Evolutionary conservation across 30 jellyfish, hydroid and myxozoan species (phyloP).

Genomic region (Cassiopea andromeda): DNA sequence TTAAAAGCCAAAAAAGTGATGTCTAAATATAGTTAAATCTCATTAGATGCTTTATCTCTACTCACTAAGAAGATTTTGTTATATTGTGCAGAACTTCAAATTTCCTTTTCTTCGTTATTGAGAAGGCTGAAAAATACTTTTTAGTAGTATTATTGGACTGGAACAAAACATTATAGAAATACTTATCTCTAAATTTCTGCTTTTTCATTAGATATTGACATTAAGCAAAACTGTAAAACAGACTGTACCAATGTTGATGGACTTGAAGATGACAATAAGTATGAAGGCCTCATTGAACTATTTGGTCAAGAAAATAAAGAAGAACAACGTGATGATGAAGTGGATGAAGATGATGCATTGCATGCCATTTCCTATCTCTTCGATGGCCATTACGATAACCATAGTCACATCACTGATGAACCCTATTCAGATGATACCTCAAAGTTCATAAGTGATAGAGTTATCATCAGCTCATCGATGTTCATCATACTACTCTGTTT

Average conservation of each 20-base stretch:
- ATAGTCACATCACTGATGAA: neutral
- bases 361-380: slow-evolving; percentile 8
- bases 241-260: slow-evolving; percentile 10
- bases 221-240: neutral
- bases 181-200: neutral
- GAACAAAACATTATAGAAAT: neutral
- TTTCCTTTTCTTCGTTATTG: too few relatives aligned
- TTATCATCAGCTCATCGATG: slow-evolving; percentile 55
- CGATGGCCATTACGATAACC: neutral
- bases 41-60: too few relatives aligned
- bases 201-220: neutral
- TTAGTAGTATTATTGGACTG: too few relatives aligned
- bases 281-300: slow-evolving; percentile 51
- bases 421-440: neutral
- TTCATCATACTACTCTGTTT: slow-evolving; percentile 61
- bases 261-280: slow-evolving; percentile 33
- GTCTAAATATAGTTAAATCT: too few relatives aligned
- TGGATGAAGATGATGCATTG: neutral
- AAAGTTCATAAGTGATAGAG: slow-evolving; percentile 53
- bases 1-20: too few relatives aligned
- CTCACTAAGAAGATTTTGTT: too few relatives aligned
- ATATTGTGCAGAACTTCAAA: too few relatives aligned
- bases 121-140: too few relatives aligned
- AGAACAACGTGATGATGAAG: neutral
- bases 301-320: slow-evolving; percentile 18